Percentiles rank a stretch among this genome's conserved stretches.
Evolutionary conservation across 2,797 vertebrate species (phyloP).

Genomic region (Distichodus sexfasciatus): DNA sequence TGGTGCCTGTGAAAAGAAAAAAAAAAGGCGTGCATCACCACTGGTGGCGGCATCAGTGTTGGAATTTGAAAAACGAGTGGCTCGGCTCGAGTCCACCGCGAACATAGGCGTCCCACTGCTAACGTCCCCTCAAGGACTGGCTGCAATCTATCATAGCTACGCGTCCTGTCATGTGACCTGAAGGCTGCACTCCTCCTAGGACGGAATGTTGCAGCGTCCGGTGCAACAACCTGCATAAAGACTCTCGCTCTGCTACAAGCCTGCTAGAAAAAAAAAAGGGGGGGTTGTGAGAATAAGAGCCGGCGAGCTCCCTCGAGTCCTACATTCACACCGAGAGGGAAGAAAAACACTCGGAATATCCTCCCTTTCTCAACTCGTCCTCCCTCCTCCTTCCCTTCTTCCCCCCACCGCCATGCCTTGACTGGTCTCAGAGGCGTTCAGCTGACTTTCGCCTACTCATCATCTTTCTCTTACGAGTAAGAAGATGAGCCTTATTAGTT

Average conservation of each 20-base stretch:
- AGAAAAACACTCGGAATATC: conserved; percentile 62
- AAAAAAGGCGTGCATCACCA: too few species aligned
- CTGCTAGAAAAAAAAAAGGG: conserved; percentile 9
- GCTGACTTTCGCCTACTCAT: conserved; percentile 71
- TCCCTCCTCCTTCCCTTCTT: conserved; percentile 52
- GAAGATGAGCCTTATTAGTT: conserved; percentile 48
- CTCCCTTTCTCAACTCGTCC: too few species aligned
- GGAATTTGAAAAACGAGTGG: too few species aligned
- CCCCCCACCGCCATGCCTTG: conserved; percentile 44
- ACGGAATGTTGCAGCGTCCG: background rate
- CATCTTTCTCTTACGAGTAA: conserved; percentile 66
- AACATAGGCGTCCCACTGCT: too few species aligned
- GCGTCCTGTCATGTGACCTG: conserved; percentile 43
- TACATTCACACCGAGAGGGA: conserved; percentile 63
- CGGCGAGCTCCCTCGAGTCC: conserved; percentile 54
- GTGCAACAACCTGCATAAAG: background rate
- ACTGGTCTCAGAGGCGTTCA: conserved; percentile 58
- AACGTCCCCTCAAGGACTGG: too few species aligned
- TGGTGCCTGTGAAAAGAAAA: too few species aligned
- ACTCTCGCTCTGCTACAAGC: background rate
- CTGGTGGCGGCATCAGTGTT: too few species aligned
- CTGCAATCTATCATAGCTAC: conserved; percentile 24
- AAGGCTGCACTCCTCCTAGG: background rate
- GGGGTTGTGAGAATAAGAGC: conserved; percentile 27
- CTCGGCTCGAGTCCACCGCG: too few species aligned